Base-by-base conservation (phyloP, 2,797 vertebrate genomes). In the Bradypodion ventrale region DNA sequence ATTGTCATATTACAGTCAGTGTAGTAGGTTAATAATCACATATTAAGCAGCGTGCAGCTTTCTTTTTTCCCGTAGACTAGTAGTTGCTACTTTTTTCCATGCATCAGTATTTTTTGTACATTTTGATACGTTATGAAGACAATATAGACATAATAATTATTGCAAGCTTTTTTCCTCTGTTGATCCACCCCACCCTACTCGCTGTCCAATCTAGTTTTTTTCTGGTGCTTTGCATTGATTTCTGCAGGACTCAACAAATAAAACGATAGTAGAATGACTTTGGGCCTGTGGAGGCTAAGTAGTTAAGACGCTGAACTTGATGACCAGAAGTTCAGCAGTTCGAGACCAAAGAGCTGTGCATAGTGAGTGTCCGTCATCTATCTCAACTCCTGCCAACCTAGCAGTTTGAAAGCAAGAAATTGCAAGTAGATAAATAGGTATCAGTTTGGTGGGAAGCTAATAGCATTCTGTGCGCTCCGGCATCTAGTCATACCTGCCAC, bases 1-100 rank as follows among this genome's bases (percentile, higher is more conserved):
- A 84, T 21, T 79, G 87, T 88, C 87, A 76, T 59, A 90, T 87
- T 89, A 85, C 83, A 80, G 44, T 85, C 77, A 80, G 35, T 56
- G 35, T 40, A 75, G n/a, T 16, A n/a, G n/a, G n/a, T 7, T 35
- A 83, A 82, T 4, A 25, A 21, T 80, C 37, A 49, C 49, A 87
- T 12, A 12, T 75, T 65, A 25, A 32, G 25, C 25, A 83, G 60
- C 1, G 13, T 77, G 80, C 52, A 84, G 35, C 12, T 60, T 86
- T 86, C 23, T 6, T 81, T 88, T 91, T n/a, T n/a, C 89, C 75
- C 35, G 78, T 35, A 78, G 25, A 66, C 40, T 87, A 87, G 78
- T 88, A 87, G 78, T 19, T 29, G 80, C 49, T 40, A 56, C 80
- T 83, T 13, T 23, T 88, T 27, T 56, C 75, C n/a, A 44, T 44